Evolutionary conservation across 2,113 vertebrate species (phyloP), one percentile per base, ranked within the genome.

Genomic region (Tauraco erythrolophus): DNA sequence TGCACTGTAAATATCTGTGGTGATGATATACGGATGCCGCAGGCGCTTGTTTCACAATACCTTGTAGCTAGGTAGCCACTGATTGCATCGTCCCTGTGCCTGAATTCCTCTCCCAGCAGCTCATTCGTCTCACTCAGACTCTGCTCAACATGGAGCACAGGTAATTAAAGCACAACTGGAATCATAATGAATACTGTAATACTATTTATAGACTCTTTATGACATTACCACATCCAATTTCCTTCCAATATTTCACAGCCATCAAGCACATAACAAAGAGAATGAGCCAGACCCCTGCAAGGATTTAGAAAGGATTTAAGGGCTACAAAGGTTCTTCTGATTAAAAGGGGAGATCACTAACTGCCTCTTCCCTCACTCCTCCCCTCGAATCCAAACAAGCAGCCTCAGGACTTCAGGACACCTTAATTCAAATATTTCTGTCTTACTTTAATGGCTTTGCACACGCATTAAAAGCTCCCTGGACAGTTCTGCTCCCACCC

Each of bases 161-260:
- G 57, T 30, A 78, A 89, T 41, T 68, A 70, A 56, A 83, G 70
- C 30, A 61, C 75, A 94, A 86, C 68, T 65, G 19, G 53, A 90
- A 39, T 57, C 21, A 53, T 25, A 65, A 53, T 12, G 35, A 75
- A 64, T 45, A 51, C 14, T 39, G 10, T 33, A 83, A 76, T 74
- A 64, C 68, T 92, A 57, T 78, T 61, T 89, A 84, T 35, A 70
- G 68, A 86, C 30, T 79, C 78, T 39, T 45, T 53, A 74, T 61
- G 48, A 65, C 33, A 58, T 68, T 62, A 80, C 45, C 66, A 70
- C 16, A 37, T 65, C 50, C 50, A 45, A 41, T 88, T 94, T 80
- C 66, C 61, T 91, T 83, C 54, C n/a, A 50, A 3, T 80, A 69
- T 83, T 92, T 86, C 62, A 61, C 8, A 19, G 41, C 33, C 37